These are phyloP conservation scores for Procavia capensis DNA, from an alignment of 2,113 vertebrate genomes.

Conservation along the genomic window DNA sequence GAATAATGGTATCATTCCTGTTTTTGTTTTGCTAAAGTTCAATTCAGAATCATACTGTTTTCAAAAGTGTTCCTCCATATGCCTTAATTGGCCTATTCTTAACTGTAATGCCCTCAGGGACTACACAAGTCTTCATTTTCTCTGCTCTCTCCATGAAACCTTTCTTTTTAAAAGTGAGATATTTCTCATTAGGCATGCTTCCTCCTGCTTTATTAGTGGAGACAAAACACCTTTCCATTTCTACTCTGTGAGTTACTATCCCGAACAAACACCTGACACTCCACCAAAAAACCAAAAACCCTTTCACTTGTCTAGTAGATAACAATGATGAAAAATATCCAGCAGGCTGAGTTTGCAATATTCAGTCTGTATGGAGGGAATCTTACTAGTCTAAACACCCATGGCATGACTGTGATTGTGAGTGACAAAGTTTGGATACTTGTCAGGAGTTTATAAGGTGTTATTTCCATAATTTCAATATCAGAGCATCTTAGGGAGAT, in stretches of 20 bases:
- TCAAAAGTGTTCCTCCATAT: not conserved
- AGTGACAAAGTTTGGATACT: not conserved
- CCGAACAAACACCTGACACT: not conserved
- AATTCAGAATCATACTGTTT: not conserved
- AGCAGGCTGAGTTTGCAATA: not conserved
- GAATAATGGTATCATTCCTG: not conserved
- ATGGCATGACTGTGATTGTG: not conserved
- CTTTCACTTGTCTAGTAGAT: not conserved
- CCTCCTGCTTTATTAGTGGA: not conserved
- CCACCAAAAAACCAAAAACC: not conserved
- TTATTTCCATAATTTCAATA: not conserved
- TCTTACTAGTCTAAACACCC: not conserved
- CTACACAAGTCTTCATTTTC: constrained; percentile 7
- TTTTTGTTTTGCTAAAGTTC: not conserved
- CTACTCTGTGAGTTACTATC: not conserved
- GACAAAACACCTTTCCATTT: not conserved
- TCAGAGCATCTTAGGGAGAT: not conserved
- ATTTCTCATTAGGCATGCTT: not conserved
- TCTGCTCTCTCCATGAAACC: not conserved
- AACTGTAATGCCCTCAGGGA: not conserved
- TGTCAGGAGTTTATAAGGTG: not conserved
- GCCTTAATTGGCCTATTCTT: not conserved
- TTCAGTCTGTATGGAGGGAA: not conserved
- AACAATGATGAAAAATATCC: not conserved
- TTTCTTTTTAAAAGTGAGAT: constrained; percentile 6